phyloP scores from a whole-genome alignment of 2,113 vertebrate species.

The Laticauda laticaudata region DNA sequence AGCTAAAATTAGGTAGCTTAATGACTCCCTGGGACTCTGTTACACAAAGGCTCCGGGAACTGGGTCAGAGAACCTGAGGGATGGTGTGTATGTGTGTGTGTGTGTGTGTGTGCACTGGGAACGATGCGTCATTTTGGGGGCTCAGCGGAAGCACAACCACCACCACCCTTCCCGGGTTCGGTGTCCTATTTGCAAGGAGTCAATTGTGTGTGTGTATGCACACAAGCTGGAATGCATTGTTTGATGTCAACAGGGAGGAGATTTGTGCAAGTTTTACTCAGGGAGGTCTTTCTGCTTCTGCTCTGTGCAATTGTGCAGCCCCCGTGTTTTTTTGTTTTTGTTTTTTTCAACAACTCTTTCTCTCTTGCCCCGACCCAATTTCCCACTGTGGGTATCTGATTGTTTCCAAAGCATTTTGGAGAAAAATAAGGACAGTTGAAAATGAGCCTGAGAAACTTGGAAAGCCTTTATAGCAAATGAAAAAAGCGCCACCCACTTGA shows the following conservation, averaged over 20 bases:
- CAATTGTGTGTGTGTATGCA: neutral
- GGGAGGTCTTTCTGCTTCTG: neutral
- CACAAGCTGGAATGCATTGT: neutral
- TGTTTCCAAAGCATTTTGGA: neutral
- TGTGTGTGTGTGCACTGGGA: neutral
- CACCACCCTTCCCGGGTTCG: neutral
- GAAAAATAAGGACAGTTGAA: neutral
- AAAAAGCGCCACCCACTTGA: neutral
- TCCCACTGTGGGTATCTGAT: neutral
- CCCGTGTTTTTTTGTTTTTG: too few species aligned
- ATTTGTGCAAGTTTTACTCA: neutral
- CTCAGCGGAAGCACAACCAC: too few species aligned
- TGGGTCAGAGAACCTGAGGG: constrained; percentile 44
- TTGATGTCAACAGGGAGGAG: neutral
- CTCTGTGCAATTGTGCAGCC: neutral
- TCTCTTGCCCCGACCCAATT: neutral
- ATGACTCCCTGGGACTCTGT: accelerated
- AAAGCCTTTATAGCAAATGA: neutral
- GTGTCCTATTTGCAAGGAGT: neutral
- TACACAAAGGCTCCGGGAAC: constrained; percentile 25
- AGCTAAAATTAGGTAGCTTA: constrained; percentile 56
- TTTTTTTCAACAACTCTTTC: neutral
- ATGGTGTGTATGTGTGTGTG: too few species aligned
- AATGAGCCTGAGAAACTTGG: neutral
- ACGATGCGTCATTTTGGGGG: neutral